Base-by-base conservation (phyloP, 2,797 vertebrate genomes). In the Myotis daubentonii region DNA sequence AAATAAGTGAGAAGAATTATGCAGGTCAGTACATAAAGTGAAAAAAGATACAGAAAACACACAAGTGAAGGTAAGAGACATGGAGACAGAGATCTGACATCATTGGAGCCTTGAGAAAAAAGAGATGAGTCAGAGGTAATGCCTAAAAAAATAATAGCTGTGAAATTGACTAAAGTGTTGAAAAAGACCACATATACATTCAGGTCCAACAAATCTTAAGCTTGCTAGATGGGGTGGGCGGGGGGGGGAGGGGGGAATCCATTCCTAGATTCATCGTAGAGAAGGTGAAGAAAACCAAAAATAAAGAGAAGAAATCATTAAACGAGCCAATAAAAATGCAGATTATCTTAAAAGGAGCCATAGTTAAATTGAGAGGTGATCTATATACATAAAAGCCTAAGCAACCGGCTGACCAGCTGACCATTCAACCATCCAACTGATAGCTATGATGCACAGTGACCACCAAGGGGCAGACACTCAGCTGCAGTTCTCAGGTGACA, bases 211-310 rank as follows among this genome's bases (percentile, higher is more conserved):
- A 74, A 75, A 80, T 60, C 60, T 49, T 79, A 72, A 78, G 8
- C 15, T 88, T 71, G 5, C 44, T 57, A 89, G 33, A 57, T 68
- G n/a, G 16, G 23, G 11, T 9, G 17, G 16, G 22, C 8, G 23
- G 11, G 17, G 23, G 11, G 13, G 12, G 16, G 22, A 12, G 23
- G 11, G 17, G 17, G 16, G 41, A 10, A 41, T 72, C 47, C 44
- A 60, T 20, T 74, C 22, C 47, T 55, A 41, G 70, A 71, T 13
- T 83, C 65, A 90, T 57, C 55, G 36, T 80, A 76, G 65, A 83
- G 13, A 84, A 6, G 23, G 19, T 91, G 51, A 94, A 79, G 16
- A 91, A 78, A 94, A 94, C 2, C 2, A 89, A 83, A 89, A 83
- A 57, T 17, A 74, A 87, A 72, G 68, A 75, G 41, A 53, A 36